Evolutionary conservation across 1,140 invertebrate genomes (phyloP).

Genomic region (Paramacrobiotus metropolitanus): DNA sequence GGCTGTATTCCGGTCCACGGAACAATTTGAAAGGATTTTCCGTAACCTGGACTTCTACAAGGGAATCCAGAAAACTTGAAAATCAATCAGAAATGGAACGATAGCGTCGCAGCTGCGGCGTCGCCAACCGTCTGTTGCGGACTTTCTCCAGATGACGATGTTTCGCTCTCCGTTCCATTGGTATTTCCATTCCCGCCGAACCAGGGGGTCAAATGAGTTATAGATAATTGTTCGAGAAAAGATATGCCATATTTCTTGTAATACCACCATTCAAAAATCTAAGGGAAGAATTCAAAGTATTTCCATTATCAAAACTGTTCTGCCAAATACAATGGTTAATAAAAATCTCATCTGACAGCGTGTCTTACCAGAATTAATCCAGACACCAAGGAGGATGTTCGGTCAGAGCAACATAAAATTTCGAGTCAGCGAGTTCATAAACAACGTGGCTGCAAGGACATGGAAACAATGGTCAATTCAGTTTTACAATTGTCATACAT

Average conservation of each 20-base stretch:
- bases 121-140: not conserved
- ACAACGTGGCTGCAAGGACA: constrained; percentile 43
- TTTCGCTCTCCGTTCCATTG: constrained; percentile 16
- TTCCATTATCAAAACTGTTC: too few relatives aligned
- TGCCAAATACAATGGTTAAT: constrained; percentile 11
- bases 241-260: constrained; percentile 94
- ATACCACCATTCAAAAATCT: constrained; percentile 99
- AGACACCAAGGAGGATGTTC: constrained; percentile 88
- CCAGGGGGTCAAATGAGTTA: constrained; percentile 80
- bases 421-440: constrained; percentile 83
- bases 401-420: constrained; percentile 93
- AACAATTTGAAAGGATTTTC: constrained; percentile 85
- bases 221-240: constrained; percentile 85
- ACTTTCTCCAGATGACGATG: constrained; percentile 5
- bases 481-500: too few relatives aligned
- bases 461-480: constrained; percentile 4
- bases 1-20: constrained; percentile 79
- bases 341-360: too few relatives aligned
- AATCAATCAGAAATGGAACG: too few relatives aligned
- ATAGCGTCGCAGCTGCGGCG: not conserved
- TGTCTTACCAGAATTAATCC: constrained; percentile 58
- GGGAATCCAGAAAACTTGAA: too few relatives aligned
- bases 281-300: constrained; percentile 14
- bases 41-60: constrained; percentile 86
- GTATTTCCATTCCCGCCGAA: constrained; percentile 29